phyloP scores from a whole-genome alignment of 2,113 vertebrate genomes.

The Halcyon malimbica region DNA sequence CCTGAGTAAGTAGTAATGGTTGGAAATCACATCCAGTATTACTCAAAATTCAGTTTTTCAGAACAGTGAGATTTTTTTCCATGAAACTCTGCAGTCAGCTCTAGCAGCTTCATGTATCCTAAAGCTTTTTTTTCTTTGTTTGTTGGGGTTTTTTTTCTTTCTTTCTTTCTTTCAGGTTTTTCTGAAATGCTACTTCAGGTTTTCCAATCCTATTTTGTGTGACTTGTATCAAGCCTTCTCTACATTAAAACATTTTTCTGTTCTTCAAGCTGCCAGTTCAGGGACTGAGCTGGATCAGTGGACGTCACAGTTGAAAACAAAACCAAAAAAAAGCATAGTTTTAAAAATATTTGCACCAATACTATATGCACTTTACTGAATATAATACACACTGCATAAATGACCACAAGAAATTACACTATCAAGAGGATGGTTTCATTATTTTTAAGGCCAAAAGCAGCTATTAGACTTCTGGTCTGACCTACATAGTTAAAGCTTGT shows the following conservation, averaged over 20 bases:
- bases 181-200: not conserved
- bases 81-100: not conserved
- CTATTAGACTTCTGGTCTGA: not conserved
- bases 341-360: not conserved
- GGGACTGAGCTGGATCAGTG: not conserved
- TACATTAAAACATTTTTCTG: not conserved
- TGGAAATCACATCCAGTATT: not conserved
- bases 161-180: not conserved
- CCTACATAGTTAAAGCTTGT: not conserved
- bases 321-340: not conserved
- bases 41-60: not conserved
- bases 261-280: not conserved
- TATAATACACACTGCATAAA: not conserved
- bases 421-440: not conserved
- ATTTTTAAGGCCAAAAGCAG: conserved; percentile 16
- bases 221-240: not conserved
- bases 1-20: not conserved
- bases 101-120: not conserved
- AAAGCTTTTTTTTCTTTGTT: not conserved
- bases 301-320: not conserved
- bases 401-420: not conserved
- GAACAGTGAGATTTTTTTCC: not conserved
- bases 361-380: not conserved
- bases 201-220: not conserved
- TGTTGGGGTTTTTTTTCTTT: no score